Evolutionary conservation across 2,888 invertebrate genomes (phyloP).

Genomic region (Melangyna quadrimaculata): DNA sequence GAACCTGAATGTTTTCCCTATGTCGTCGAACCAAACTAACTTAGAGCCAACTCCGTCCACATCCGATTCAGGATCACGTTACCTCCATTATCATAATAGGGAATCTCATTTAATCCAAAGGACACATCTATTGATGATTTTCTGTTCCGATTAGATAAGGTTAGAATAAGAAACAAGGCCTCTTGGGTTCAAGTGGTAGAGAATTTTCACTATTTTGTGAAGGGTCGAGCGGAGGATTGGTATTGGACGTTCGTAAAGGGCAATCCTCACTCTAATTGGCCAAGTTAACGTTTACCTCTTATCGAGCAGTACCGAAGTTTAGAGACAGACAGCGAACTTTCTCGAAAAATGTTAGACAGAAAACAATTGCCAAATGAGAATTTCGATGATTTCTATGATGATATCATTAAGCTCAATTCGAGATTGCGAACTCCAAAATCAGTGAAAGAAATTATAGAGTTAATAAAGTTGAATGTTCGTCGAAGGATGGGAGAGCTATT

Average conservation of each 20-base stretch:
- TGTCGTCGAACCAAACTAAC: background rate
- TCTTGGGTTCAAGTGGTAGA: background rate
- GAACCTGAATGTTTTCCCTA: background rate
- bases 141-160: background rate
- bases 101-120: background rate
- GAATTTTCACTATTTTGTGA: background rate
- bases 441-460: background rate
- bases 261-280: background rate
- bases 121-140: background rate
- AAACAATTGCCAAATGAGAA: background rate
- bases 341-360: background rate
- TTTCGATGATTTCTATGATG: background rate
- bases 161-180: background rate
- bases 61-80: background rate
- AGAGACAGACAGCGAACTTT: background rate
- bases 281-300: background rate
- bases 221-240: background rate
- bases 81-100: background rate
- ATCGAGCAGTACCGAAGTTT: conserved; percentile 5
- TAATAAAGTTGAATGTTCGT: background rate
- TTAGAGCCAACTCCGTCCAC: background rate
- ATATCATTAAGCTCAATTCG: background rate
- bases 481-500: background rate
- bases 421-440: background rate
- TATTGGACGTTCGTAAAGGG: background rate